These are phyloP conservation scores for Dendronephthya gigantea DNA, from an alignment of 64 coral and sea anemone species.

Conservation along the genomic window DNA sequence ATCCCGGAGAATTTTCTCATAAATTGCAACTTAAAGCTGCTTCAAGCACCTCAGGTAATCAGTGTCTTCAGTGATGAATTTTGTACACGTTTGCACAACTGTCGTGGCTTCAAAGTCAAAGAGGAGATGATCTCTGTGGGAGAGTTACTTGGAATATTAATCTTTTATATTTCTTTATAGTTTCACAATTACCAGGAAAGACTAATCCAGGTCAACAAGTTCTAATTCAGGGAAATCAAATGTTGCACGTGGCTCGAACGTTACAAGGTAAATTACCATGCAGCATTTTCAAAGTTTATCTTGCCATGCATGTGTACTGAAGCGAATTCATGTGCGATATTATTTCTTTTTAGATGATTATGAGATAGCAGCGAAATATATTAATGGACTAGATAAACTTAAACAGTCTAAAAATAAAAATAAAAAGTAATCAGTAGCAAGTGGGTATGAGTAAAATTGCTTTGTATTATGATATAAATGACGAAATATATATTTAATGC, in stretches of 20 bases:
- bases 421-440: background rate
- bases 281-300: background rate
- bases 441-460: no score
- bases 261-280: background rate
- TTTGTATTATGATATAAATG: no score
- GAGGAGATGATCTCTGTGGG: no score
- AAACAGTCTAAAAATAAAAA: background rate
- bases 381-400: background rate
- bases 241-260: background rate
- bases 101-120: no score
- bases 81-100: background rate
- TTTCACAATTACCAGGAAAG: background rate
- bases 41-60: slow-evolving; percentile 71
- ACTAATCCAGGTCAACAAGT: slow-evolving; percentile 1
- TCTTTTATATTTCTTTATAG: background rate
- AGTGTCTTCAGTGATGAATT: background rate
- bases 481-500: no score
- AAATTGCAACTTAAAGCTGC: slow-evolving; percentile 80
- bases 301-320: no score
- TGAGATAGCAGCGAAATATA: slow-evolving; percentile 1
- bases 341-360: background rate
- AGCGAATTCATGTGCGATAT: background rate
- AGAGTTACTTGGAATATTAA: no score
- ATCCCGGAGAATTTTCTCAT: slow-evolving; percentile 81
- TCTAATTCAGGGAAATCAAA: slow-evolving; percentile 18